Evolutionary conservation across 2,797 vertebrate species (phyloP).

Genomic region (Leontocebus nigricollis): DNA sequence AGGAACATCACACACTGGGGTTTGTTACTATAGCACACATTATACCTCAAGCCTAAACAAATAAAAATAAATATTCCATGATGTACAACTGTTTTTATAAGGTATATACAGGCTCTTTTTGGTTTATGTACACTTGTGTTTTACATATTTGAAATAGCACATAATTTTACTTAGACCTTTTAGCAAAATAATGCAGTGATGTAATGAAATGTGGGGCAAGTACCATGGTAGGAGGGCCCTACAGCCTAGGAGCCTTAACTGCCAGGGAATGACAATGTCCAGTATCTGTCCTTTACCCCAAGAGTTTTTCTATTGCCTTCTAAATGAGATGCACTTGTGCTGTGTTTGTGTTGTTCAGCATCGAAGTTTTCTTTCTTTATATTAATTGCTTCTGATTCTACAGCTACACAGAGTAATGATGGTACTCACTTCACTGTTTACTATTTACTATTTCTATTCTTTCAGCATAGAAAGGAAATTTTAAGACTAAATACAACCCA

Average conservation of each 20-base stretch:
- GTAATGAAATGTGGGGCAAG: neutral
- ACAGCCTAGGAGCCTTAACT: neutral
- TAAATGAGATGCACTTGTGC: neutral
- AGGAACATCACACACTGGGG: too few species aligned
- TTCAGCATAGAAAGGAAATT: constrained; percentile 12
- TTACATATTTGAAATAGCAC: neutral
- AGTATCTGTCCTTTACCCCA: neutral
- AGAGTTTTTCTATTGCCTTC: neutral
- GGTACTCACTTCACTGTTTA: neutral
- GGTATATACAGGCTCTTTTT: neutral
- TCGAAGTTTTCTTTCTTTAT: neutral
- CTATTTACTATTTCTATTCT: neutral
- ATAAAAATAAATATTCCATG: constrained; percentile 73
- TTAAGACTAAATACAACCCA: neutral
- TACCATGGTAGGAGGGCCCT: neutral
- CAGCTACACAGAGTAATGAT: neutral
- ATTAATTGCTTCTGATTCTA: constrained; percentile 31
- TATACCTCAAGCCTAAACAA: constrained; percentile 70
- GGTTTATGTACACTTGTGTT: neutral
- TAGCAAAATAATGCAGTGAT: neutral
- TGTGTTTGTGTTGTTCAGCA: neutral
- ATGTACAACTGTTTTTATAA: constrained; percentile 1
- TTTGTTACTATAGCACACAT: constrained; percentile 35
- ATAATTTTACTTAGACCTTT: neutral
- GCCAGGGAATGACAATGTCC: neutral